These are phyloP conservation scores for Rhagoletis zephyria DNA, from an alignment of 1,140 invertebrate genomes.

Conservation along the genomic window DNA sequence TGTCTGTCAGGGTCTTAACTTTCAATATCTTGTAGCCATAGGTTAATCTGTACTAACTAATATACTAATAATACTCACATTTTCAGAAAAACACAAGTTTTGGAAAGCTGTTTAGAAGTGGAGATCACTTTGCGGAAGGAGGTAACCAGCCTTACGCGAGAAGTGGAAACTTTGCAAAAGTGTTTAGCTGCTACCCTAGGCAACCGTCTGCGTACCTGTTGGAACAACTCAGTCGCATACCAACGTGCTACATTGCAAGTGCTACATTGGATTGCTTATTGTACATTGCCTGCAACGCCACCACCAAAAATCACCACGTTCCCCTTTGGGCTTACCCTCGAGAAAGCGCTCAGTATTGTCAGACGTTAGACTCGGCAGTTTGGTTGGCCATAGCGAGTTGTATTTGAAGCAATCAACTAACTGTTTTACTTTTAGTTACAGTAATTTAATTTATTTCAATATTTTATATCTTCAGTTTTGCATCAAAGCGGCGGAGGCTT, in stretches of 20 bases:
- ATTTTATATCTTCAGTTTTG: slow-evolving; percentile 62
- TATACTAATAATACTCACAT: neutral
- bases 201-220: slow-evolving; percentile 61
- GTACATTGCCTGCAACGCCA: slow-evolving; percentile 63
- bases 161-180: slow-evolving; percentile 61
- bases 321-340: slow-evolving; percentile 57
- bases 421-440: slow-evolving; percentile 36
- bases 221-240: slow-evolving; percentile 55
- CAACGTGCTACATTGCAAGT: slow-evolving; percentile 64
- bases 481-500: neutral
- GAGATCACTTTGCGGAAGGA: slow-evolving; percentile 20
- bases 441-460: slow-evolving; percentile 53
- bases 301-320: slow-evolving; percentile 55
- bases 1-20: too few species aligned
- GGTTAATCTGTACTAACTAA: too few species aligned
- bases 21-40: too few species aligned
- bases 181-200: slow-evolving; percentile 67
- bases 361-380: neutral
- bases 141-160: neutral
- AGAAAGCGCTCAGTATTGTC: slow-evolving; percentile 57
- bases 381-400: neutral
- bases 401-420: neutral
- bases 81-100: slow-evolving; percentile 20
- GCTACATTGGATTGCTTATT: slow-evolving; percentile 66
- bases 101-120: neutral